A percentile compares a stretch with the other conserved stretches of the same genome.
Conservation (phyloP, 2,113 vertebrate species). For the Romanogobio albipinnatus region DNA sequence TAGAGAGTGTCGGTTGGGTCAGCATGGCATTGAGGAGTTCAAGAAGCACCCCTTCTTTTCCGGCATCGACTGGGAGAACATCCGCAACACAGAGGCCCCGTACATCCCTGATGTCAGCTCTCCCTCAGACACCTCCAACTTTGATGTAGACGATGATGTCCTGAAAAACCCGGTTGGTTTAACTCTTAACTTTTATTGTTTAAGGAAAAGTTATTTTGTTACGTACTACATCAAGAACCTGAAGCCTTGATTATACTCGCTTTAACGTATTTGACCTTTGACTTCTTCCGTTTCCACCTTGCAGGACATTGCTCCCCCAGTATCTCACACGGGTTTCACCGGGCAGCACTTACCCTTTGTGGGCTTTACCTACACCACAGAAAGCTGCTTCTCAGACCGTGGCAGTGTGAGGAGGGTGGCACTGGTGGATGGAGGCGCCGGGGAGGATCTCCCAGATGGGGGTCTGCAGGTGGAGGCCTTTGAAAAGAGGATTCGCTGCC, state of each 20-base stretch:
- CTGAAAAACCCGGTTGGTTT: conserved; percentile 89
- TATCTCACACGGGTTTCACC: conserved; percentile 90
- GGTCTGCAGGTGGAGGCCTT: conserved; percentile 88
- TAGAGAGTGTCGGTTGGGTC: conserved; percentile 86
- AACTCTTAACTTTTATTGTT: not conserved
- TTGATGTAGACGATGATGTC: conserved; percentile 95
- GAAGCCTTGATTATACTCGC: not conserved
- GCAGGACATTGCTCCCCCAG: conserved; percentile 89
- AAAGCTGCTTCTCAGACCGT: conserved; percentile 90
- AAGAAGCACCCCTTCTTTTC: conserved; percentile 90
- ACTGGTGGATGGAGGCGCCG: conserved; percentile 67
- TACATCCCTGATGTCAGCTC: conserved; percentile 98
- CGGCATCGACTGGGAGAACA: conserved; percentile 93
- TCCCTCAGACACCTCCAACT: conserved; percentile 97
- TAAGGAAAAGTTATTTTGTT: not conserved
- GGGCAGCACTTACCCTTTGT: conserved; percentile 95
- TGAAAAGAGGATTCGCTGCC: conserved; percentile 85
- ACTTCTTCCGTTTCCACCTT: not conserved
- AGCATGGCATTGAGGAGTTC: conserved; percentile 93
- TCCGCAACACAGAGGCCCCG: conserved; percentile 88
- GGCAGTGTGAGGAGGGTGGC: conserved; percentile 73
- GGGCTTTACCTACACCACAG: conserved; percentile 95
- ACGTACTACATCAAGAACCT: not conserved
- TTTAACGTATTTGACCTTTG: not conserved
- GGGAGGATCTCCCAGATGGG: conserved; percentile 73